These are phyloP conservation scores for Palythoa grandis DNA, from an alignment of 92 coral and sea anemone species.

Conservation along the genomic window DNA sequence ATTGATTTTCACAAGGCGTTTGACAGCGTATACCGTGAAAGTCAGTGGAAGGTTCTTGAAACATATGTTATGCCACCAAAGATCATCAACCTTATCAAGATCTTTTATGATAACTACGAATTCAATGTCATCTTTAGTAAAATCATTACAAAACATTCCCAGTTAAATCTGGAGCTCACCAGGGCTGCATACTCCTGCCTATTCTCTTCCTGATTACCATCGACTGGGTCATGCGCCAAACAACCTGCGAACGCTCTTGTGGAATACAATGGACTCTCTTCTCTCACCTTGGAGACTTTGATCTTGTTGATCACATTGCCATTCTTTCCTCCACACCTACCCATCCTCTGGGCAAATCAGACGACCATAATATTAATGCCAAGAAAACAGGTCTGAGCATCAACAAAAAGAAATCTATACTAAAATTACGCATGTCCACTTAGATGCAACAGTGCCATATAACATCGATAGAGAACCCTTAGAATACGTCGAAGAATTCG, in stretches of 20 bases:
- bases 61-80: background rate
- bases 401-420: background rate
- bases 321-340: background rate
- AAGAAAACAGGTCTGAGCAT: background rate
- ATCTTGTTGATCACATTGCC: conserved; percentile 37
- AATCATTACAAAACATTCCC: conserved; percentile 34
- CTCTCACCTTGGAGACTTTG: conserved; percentile 36
- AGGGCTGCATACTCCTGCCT: conserved; percentile 27
- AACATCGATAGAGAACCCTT: background rate
- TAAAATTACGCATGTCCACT: background rate
- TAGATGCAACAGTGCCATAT: background rate
- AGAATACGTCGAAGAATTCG: conserved; percentile 15
- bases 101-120: conserved; percentile 35
- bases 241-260: background rate
- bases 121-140: conserved; percentile 43
- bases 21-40: no score
- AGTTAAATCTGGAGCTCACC: conserved; percentile 22
- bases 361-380: background rate
- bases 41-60: background rate
- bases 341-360: conserved; percentile 3
- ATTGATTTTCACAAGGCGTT: no score
- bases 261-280: conserved; percentile 36
- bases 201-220: conserved; percentile 35
- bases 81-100: background rate
- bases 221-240: background rate